These are phyloP conservation scores for Corydoras maculifer DNA, from an alignment of 2,113 vertebrate genomes.

Conservation along the genomic window DNA sequence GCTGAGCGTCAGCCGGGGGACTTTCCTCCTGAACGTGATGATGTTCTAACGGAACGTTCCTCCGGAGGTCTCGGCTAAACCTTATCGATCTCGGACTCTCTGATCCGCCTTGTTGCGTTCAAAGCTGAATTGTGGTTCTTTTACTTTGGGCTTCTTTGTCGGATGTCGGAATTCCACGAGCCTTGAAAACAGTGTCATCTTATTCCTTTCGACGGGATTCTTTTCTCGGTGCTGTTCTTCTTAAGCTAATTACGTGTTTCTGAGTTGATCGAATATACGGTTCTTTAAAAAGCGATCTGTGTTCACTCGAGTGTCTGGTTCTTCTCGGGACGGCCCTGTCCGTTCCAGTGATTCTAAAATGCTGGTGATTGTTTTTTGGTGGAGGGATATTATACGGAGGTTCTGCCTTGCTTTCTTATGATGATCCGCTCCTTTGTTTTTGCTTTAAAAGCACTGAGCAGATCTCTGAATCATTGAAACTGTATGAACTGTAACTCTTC, in stretches of 20 bases:
- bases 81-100: not conserved
- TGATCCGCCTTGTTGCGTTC: conserved; percentile 33
- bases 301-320: no score
- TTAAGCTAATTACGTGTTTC: conserved; percentile 28
- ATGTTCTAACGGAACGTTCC: conserved; percentile 5
- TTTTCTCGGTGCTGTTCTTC: conserved; percentile 48
- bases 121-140: conserved; percentile 21
- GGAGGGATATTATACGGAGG: conserved; percentile 41
- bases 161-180: conserved; percentile 12
- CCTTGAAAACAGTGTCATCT: conserved; percentile 34
- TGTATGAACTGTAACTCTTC: conserved; percentile 51
- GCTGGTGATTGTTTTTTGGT: conserved; percentile 26
- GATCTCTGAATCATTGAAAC: conserved; percentile 39
- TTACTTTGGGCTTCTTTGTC: not conserved
- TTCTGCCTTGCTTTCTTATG: conserved; percentile 10
- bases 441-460: conserved; percentile 26
- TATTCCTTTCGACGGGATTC: conserved; percentile 4
- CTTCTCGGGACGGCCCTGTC: no score
- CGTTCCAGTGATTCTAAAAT: no score
- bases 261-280: conserved; percentile 11
- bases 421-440: conserved; percentile 18
- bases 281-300: not conserved
- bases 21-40: conserved; percentile 18
- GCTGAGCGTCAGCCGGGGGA: conserved; percentile 29
- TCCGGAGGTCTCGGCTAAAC: conserved; percentile 28